Percentiles rank a stretch among this genome's conserved stretches.
phyloP scores from a whole-genome alignment of 2,113 vertebrate genomes.

The Alces alces region DNA sequence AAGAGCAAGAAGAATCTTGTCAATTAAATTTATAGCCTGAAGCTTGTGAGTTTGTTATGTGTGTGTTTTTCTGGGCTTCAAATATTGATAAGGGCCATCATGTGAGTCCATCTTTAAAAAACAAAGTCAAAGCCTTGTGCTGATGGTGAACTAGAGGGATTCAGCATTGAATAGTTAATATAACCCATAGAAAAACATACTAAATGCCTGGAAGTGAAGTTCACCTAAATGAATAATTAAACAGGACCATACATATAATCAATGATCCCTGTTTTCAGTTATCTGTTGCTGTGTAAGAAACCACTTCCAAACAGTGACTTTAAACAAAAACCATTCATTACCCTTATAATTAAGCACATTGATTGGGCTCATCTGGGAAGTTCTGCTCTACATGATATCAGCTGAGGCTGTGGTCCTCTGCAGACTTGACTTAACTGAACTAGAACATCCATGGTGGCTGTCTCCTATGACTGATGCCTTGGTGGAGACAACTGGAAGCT shows the following conservation, averaged over 20 bases:
- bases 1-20: background rate
- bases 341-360: background rate
- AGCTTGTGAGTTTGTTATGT: slow-evolving; percentile 29
- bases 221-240: slow-evolving; percentile 66
- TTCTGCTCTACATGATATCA: background rate
- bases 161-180: slow-evolving; percentile 20
- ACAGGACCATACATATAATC: slow-evolving; percentile 35
- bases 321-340: background rate
- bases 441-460: background rate
- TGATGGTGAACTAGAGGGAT: slow-evolving; percentile 22
- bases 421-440: background rate
- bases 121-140: slow-evolving; percentile 23
- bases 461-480: background rate
- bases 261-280: slow-evolving; percentile 37
- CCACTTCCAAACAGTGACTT: background rate
- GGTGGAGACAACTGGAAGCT: background rate
- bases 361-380: background rate
- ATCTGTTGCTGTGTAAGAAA: background rate
- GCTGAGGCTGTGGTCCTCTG: background rate
- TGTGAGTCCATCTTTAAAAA: background rate
- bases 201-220: slow-evolving; percentile 38
- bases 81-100: slow-evolving; percentile 49
- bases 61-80: background rate
- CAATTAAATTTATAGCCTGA: slow-evolving; percentile 32
- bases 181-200: slow-evolving; percentile 22